phyloP scores from a whole-genome alignment of 2,888 invertebrate genomes.

The Drosophila diplacantha region DNA sequence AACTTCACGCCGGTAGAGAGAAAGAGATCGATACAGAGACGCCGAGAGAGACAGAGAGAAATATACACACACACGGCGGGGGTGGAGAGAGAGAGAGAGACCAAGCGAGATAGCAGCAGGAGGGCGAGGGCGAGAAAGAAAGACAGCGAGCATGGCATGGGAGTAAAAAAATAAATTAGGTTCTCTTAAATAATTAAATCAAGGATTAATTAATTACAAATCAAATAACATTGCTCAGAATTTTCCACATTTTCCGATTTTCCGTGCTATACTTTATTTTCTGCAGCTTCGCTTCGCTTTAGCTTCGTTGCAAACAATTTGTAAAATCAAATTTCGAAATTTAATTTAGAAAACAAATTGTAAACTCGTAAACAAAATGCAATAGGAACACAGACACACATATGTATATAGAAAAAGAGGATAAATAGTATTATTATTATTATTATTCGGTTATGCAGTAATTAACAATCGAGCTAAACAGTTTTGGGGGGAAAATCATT shows the following conservation, averaged over 20 bases:
- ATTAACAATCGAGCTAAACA: constrained; percentile 31
- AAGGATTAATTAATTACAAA: constrained; percentile 30
- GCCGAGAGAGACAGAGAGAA: constrained; percentile 35
- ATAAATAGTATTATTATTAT: constrained; percentile 19
- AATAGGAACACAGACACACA: constrained; percentile 47
- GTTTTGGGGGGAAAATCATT: constrained; percentile 18
- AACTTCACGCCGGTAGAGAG: constrained; percentile 54
- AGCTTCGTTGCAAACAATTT: constrained; percentile 62
- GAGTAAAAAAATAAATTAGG: constrained; percentile 33
- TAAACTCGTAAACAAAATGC: constrained; percentile 56
- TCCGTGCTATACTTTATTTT: constrained; percentile 32
- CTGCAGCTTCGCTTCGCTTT: constrained; percentile 28
- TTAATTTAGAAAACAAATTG: constrained; percentile 5
- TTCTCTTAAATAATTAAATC: constrained; percentile 30
- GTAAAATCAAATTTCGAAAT: constrained; percentile 13
- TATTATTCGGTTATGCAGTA: constrained; percentile 18
- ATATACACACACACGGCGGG: constrained; percentile 32
- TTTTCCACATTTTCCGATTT: constrained; percentile 63
- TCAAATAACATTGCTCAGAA: constrained; percentile 24
- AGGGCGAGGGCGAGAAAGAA: constrained; percentile 19
- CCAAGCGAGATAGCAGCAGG: constrained; percentile 28
- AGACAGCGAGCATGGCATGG: constrained; percentile 33
- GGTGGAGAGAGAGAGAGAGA: constrained; percentile 7
- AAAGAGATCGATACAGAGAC: constrained; percentile 30
- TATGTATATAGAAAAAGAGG: constrained; percentile 11